Evolutionary conservation across 2,797 vertebrate genomes (phyloP), one percentile per base, ranked within the genome.

Genomic region (Chromobotia macracanthus): DNA sequence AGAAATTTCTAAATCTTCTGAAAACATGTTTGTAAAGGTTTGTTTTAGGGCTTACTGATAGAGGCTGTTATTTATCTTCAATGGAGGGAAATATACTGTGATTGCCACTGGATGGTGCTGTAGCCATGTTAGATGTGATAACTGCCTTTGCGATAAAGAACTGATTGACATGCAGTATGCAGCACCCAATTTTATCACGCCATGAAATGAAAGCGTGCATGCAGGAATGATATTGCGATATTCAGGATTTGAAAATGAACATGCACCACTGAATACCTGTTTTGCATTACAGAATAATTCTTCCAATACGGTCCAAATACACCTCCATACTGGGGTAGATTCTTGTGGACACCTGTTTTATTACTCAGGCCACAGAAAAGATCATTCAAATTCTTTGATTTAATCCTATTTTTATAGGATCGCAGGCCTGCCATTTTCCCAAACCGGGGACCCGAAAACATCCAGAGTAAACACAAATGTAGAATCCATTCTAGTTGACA

Each of bases 51-150:
- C 25, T 19, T 23, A 28, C 1, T 18, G 15, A 51, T 5, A 51
- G 7, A 16, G 16, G 5, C 6, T 18, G 50, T n/a, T 18, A 18
- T 51, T 51, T 51, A 13, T 51, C 3, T 18, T 51, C 6, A 16
- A 16, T n/a, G 18, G 3, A 51, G 18, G 50, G 3, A 13, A 16
- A 55, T 18, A 25, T 53, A 18, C 9, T 78, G 50, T 2, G 13
- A 15, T 75, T 19, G 16, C 81, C 68, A 79, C 63, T 25, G 55
- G 79, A 70, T 70, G 76, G 63, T 51, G 79, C 70, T 64, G 44
- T 31, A 71, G 61, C 55, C 41, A 65, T 13, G 4, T 50, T 38
- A 55, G 16, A 56, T 51, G 50, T 50, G 11, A 18, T 11, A 23
- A 10, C 19, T 68, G 64, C 3, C 21, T 53, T 38, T 41, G 38